Evolutionary conservation across 37 sponge, comb jelly and placozoan species (phyloP), one percentile per base, ranked within the genome.

Genomic region (Beroe ovata): DNA sequence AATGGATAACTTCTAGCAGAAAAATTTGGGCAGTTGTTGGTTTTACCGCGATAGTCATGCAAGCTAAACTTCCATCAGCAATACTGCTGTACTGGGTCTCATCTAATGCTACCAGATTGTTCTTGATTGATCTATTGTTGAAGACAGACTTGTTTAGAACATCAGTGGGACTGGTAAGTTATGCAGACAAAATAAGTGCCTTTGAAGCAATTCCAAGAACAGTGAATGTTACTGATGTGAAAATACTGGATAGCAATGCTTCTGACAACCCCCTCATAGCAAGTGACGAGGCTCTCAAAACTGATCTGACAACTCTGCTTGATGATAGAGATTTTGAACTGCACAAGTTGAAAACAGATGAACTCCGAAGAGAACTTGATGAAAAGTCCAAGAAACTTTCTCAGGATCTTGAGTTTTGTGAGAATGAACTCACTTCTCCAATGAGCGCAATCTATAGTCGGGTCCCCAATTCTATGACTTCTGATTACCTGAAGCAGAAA

Each of bases 41-140:
- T 66, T 66, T 66, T 32, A 4, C 16, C 34, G 69, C 69, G 34
- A 34, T 66, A 6, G 33, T 16, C 2, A 37, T 37, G 3, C 69
- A 66, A 66, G 69, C 69, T 18, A 32, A 25, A 29, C 2, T 66
- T 11, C 69, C 69, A 0, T 25, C 69, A 11, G 30, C 32, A 29
- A 37, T 66, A 2, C 16, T 66, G 16, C 16, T 66, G 6, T 66
- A 66, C 36, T 66, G 69, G 69, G 34, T 18, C 2, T 14, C 36
- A 0, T 66, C 69, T 66, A 66, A 66, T 66, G 16, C 30, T 25
- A 66, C 69, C 4, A 26, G 69, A 32, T 32, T 66, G 35, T 66
- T 34, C 18, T 18, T 66, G 36, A 66, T 66, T 66, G 69, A 66
- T 26, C 29, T 8, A 2, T 18, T 66, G 69, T 37, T 66, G 4